A percentile compares a stretch with the other conserved stretches of the same genome.
Evolutionary conservation across 92 coral and sea anemone species (phyloP).

Genomic region (Palythoa grandis): DNA sequence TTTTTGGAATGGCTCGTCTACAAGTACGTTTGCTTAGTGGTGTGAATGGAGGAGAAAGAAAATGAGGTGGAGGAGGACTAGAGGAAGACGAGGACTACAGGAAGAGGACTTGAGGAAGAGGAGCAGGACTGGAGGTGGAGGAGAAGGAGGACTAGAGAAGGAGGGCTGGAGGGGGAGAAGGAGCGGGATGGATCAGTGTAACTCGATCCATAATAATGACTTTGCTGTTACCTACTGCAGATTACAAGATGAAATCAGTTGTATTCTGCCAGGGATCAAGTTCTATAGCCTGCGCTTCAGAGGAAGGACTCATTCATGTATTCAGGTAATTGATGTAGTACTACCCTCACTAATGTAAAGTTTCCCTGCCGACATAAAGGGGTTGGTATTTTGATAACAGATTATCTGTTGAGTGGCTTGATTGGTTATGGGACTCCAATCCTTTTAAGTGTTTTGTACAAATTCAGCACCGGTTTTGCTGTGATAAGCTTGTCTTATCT

Average conservation of each 20-base stretch:
- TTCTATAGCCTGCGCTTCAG: slow-evolving; percentile 93
- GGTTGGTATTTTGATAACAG: background rate
- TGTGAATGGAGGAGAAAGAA: too few species aligned
- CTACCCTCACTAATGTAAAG: background rate
- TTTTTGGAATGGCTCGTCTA: too few species aligned
- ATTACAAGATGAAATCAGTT: slow-evolving; percentile 86
- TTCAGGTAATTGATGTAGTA: slow-evolving; percentile 62
- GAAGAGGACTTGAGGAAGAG: too few species aligned
- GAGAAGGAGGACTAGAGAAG: too few species aligned
- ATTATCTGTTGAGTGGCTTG: background rate
- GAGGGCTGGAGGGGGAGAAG: too few species aligned
- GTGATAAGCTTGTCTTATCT: background rate
- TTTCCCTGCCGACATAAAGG: background rate
- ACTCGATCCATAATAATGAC: background rate
- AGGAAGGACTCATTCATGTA: slow-evolving; percentile 86
- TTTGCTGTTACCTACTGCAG: slow-evolving; percentile 31
- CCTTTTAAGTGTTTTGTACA: background rate
- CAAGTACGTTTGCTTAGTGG: too few species aligned
- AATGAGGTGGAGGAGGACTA: too few species aligned
- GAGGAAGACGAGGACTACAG: too few species aligned
- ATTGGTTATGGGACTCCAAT: too few species aligned
- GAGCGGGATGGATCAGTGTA: background rate
- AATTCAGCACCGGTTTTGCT: too few species aligned
- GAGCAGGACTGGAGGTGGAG: too few species aligned
- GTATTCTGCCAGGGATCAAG: slow-evolving; percentile 91